Evolutionary conservation across 2,888 invertebrate genomes (phyloP), one percentile per base, ranked within the genome.

Genomic region (Deilephila porcellus): DNA sequence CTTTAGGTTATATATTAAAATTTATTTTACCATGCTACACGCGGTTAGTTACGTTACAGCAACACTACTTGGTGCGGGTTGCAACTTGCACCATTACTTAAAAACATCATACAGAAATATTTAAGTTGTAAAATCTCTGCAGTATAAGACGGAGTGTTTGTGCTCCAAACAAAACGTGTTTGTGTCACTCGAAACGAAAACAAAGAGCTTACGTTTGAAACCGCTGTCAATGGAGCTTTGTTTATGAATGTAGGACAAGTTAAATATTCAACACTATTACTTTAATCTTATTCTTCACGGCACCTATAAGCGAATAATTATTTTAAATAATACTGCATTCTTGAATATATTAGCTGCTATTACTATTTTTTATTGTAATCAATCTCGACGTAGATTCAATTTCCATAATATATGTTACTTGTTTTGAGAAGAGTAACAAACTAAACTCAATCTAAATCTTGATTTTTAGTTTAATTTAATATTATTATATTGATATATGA

Each of bases 261-360:
- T 90, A 88, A 78, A 89, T 80, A 79, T 85, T 89, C 83, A 90
- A 83, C 78, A 90, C 83, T 82, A 88, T 77, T 76, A 90, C 84
- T 79, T 84, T 90, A 82, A 89, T 83, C 83, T 86, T 90, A 85
- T 84, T 84, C 86, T 89, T 91, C 82, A 82, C 73, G 73, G 83
- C 74, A 83, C 90, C 92, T 92, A 92, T 74, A 89, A 90, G 83
- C 78, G 80, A 82, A 80, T 56, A 56, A 60, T 62, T 29, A 3
- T 62, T n/a, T 62, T 73, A 75, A 75, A 75, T 78, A 77, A 45
- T 37, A 37, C 37, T 37, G 8, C 37, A 45, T 45, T 7, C 1
- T 14, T 45, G 2, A 2, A 11, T 11, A 11, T 45, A 3, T 14
- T 11, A 45, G 14, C 11, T 11, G 45, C 11, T 45, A 45, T 45